A percentile compares a stretch with the other conserved stretches of the same genome.
phyloP scores from a whole-genome alignment of 2,113 vertebrate species.

The Cephalopholis sonnerati region DNA sequence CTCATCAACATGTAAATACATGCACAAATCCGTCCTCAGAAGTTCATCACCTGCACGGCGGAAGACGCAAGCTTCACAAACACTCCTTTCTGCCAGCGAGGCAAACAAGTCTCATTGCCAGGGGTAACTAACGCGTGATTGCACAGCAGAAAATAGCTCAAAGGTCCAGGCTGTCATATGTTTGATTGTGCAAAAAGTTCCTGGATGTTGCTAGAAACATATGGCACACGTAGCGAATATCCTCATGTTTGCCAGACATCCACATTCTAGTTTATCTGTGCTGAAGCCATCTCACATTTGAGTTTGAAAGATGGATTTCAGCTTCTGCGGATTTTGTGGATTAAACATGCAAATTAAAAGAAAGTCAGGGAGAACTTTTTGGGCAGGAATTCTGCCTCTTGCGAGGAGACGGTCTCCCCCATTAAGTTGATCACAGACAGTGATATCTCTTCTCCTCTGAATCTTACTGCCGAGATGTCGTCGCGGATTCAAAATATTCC shows the following conservation, averaged over 20 bases:
- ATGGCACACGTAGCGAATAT: neutral
- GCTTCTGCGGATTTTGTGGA: constrained; percentile 10
- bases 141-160: constrained; percentile 42
- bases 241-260: neutral
- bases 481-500: constrained; percentile 50
- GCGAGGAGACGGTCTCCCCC: constrained; percentile 27
- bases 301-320: constrained; percentile 16
- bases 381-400: neutral
- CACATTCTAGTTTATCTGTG: neutral
- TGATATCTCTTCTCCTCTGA: constrained; percentile 32
- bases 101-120: constrained; percentile 42
- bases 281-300: neutral
- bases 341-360: neutral
- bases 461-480: constrained; percentile 51
- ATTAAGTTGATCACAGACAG: constrained; percentile 67
- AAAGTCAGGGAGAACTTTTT: constrained; percentile 27
- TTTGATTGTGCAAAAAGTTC: constrained; percentile 27
- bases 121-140: constrained; percentile 31
- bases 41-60: constrained; percentile 48
- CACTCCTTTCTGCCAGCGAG: constrained; percentile 26
- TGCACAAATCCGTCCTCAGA: constrained; percentile 30
- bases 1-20: constrained; percentile 60
- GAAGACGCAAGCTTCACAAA: constrained; percentile 32
- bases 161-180: constrained; percentile 38
- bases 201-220: constrained; percentile 17